These are phyloP conservation scores for Pyrocoelia pectoralis DNA, from an alignment of 2,888 invertebrate species.

Conservation along the genomic window DNA sequence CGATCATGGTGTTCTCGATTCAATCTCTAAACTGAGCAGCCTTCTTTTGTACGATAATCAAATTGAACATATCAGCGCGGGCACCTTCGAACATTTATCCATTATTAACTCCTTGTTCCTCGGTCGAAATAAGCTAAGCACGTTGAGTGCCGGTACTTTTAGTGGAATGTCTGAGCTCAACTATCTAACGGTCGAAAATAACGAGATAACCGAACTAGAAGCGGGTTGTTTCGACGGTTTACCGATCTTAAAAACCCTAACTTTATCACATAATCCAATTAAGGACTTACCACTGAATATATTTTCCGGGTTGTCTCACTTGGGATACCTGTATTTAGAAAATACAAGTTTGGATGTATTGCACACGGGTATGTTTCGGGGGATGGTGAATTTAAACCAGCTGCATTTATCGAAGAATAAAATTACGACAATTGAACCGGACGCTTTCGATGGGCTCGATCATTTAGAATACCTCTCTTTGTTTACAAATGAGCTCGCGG, in stretches of 20 bases:
- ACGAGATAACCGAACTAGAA: constrained; percentile 2
- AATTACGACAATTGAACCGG: constrained; percentile 16
- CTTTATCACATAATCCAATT: not conserved
- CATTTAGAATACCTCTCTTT: constrained; percentile 15
- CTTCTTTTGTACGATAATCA: constrained; percentile 13
- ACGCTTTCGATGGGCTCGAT: constrained; percentile 15
- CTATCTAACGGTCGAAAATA: constrained; percentile 11
- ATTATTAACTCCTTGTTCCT: not conserved
- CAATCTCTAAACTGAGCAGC: not conserved
- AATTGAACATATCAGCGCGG: constrained; percentile 3
- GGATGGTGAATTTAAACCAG: constrained; percentile 8
- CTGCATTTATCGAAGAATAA: constrained; percentile 16
- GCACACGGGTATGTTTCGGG: not conserved
- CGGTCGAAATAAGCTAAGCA: not conserved
- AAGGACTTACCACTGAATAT: not conserved
- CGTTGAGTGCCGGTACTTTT: not conserved
- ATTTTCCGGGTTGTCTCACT: not conserved
- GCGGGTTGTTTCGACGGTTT: not conserved
- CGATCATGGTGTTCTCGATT: not conserved
- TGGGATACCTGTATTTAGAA: constrained; percentile 8
- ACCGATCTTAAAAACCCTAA: constrained; percentile 5
- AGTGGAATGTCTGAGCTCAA: not conserved
- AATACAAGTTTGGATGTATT: constrained; percentile 11
- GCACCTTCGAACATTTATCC: not conserved
- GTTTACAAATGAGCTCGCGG: constrained; percentile 14